These are phyloP conservation scores for Sarotherodon lohbergeri DNA, from an alignment of 2,113 vertebrate species.

Conservation along the genomic window DNA sequence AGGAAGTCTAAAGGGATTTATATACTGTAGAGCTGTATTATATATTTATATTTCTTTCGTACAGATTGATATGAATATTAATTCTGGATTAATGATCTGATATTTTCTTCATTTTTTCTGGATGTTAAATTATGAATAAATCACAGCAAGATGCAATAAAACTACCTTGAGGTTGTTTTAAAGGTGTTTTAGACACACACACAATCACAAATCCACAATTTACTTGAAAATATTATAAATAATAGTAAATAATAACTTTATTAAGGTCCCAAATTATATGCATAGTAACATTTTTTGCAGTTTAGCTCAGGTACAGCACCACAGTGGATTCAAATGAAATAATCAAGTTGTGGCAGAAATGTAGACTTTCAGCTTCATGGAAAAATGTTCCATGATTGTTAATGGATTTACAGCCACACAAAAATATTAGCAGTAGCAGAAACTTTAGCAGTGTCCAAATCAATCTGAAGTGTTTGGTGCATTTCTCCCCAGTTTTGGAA, in stretches of 20 bases:
- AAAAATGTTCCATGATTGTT: neutral
- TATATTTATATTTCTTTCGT: neutral
- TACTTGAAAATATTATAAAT: neutral
- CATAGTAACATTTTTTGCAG: fast-evolving
- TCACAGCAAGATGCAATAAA: neutral
- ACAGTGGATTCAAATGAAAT: neutral
- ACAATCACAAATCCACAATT: neutral
- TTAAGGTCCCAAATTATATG: neutral
- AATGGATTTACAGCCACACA: neutral
- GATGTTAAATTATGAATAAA: neutral
- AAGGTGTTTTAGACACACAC: neutral
- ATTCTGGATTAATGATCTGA: neutral
- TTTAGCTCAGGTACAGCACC: neutral
- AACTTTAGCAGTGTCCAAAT: neutral
- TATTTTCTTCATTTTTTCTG: neutral
- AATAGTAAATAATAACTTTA: neutral
- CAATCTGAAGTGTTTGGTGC: neutral
- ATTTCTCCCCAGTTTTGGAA: neutral
- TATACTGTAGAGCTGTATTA: neutral
- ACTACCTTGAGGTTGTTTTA: neutral
- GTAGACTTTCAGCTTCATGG: neutral
- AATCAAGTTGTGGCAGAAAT: neutral
- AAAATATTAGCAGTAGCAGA: neutral
- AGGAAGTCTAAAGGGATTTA: neutral
- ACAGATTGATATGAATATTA: neutral